A percentile compares a stretch with the other conserved stretches of the same genome.
These are phyloP conservation scores for Rhingia campestris DNA, from an alignment of 2,888 invertebrate genomes.

Conservation along the genomic window DNA sequence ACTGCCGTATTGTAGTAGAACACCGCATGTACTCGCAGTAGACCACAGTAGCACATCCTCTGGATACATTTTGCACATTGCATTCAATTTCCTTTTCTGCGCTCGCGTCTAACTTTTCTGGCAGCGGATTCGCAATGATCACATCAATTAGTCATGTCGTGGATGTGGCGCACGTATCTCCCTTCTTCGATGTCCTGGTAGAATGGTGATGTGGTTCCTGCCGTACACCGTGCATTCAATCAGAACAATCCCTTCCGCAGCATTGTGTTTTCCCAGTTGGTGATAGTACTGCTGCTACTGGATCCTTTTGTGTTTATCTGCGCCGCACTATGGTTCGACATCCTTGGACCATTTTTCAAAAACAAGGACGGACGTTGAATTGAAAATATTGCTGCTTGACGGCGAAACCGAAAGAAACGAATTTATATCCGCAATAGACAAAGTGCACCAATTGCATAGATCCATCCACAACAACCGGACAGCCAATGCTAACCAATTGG, in stretches of 20 bases:
- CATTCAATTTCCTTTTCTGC: slow-evolving; percentile 29
- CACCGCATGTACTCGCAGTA: background rate
- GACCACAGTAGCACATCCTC: background rate
- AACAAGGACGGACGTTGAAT: slow-evolving; percentile 36
- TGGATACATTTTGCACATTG: slow-evolving; percentile 1
- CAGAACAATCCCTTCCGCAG: slow-evolving; percentile 59
- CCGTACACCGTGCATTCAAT: slow-evolving; percentile 43
- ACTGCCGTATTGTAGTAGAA: too few relatives aligned
- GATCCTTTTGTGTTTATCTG: slow-evolving; percentile 9
- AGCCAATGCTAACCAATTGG: slow-evolving; percentile 24
- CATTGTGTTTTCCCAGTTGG: slow-evolving; percentile 33
- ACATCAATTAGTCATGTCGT: slow-evolving; percentile 60
- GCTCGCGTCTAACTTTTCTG: slow-evolving; percentile 24
- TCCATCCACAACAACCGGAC: slow-evolving; percentile 23
- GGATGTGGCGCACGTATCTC: slow-evolving; percentile 45
- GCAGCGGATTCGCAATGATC: slow-evolving; percentile 47
- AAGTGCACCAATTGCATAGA: slow-evolving; percentile 43
- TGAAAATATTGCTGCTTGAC: slow-evolving; percentile 51
- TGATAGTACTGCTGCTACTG: background rate
- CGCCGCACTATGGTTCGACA: slow-evolving; percentile 8
- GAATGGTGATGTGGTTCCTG: background rate
- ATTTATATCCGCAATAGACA: slow-evolving; percentile 55
- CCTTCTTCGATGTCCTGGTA: too few relatives aligned
- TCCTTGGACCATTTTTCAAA: slow-evolving; percentile 50
- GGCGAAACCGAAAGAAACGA: slow-evolving; percentile 42